Evolutionary conservation across 2,888 invertebrate species (phyloP), one percentile per base, ranked within the genome.

Genomic region (Perizoma flavofasciatum): DNA sequence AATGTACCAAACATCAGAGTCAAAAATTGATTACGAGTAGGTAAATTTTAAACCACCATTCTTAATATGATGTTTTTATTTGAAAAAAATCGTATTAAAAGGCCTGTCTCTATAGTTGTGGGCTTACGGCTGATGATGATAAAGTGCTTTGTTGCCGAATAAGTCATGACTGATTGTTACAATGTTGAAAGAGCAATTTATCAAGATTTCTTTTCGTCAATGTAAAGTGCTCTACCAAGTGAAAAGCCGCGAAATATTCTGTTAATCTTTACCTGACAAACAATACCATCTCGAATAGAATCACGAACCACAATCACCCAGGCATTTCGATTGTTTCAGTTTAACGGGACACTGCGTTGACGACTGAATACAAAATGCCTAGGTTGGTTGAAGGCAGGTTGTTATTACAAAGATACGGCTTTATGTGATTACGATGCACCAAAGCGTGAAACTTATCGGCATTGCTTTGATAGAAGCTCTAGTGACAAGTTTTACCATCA

Each of bases 401-500:
- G 68, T 64, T 68, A 70, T 72, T 69, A 69, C 52, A 68, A 58
- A 76, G 77, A 79, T 81, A 78, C 61, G 58, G 63, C 60, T 59
- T 53, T 45, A 46, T 52, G 53, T 65, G 69, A 74, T 79, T 75
- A 67, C 59, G 55, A 44, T 4, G 65, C 69, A 64, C 56, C 63
- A 58, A 65, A 53, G 66, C 65, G 65, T 65, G 57, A 11, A 43
- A 43, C 39, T 53, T 69, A 65, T 65, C 69, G 46, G 11, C 32
- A 52, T 41, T 51, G 58, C 50, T 59, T 55, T 50, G 55, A 44
- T 54, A 49, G 37, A 59, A 52, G 55, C 45, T 48, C 49, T 32
- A 49, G 53, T 22, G 22, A 22, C 22, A 22, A 22, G 22, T 22
- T 22, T 22, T 22, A 22, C 3, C 22, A 22, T 22, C 1, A 22